Conservation (phyloP, 2,888 invertebrate genomes). For the Lasiommata megera region DNA sequence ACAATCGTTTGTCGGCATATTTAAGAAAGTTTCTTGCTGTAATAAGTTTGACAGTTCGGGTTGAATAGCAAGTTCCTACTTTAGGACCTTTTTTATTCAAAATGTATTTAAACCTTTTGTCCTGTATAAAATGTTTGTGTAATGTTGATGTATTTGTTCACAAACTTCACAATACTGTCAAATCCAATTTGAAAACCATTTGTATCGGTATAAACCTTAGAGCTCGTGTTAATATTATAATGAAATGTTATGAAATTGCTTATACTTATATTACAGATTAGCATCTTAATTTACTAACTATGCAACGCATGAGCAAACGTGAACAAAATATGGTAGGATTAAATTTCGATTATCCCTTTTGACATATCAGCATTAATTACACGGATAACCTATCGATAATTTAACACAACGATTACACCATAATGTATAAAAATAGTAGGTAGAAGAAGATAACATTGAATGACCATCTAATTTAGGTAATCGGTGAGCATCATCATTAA, state of each 20-base stretch:
- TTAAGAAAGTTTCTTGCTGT: not conserved
- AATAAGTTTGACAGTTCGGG: not conserved
- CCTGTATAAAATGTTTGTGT: no score
- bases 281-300: not conserved
- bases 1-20: conserved; percentile 1
- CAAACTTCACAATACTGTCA: no score
- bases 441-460: conserved; percentile 6
- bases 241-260: not conserved
- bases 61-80: not conserved
- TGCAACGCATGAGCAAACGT: not conserved
- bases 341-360: conserved; percentile 11
- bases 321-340: not conserved
- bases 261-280: not conserved
- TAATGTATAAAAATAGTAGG: conserved; percentile 1
- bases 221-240: no score
- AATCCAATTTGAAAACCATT: no score
- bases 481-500: not conserved
- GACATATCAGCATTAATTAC: conserved; percentile 11
- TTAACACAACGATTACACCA: conserved; percentile 7
- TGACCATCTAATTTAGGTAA: conserved; percentile 6
- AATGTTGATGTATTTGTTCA: no score
- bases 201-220: no score
- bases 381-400: conserved; percentile 38
- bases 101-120: no score
- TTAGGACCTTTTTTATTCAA: no score